Base-by-base conservation (phyloP, 2,797 vertebrate genomes). In the Alauda arvensis region DNA sequence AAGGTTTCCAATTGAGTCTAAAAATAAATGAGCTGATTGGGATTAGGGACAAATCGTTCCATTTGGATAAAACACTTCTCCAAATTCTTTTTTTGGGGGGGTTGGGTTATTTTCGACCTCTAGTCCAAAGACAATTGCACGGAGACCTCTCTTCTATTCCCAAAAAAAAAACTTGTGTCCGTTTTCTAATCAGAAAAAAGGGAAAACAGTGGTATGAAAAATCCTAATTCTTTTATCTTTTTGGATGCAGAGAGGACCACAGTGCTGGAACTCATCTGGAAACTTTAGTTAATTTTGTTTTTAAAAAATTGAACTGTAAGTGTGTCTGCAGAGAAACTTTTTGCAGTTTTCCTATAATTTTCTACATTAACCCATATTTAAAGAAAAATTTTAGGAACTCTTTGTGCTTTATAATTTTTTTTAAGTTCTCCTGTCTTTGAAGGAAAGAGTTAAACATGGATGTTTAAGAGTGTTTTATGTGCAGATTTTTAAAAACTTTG, bases 21-120 rank as follows among this genome's bases (percentile, higher is more conserved):
- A 91, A 93, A 92, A 87, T 74, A 94, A 79, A 55, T 8, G 0
- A 23, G 29, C 23, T 65, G 20, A 40, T 69, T 55, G 18, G 49
- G 39, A 69, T 83, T 65, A 81, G 26, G 45, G 40, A 55, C 17
- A 67, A 69, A 77, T 52, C 5, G 72, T 55, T 90, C 66, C 4
- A 43, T 62, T 82, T 70, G 49, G 49, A 49, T 55, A 67, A 83
- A 93, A 87, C 1, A 2, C 16, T 49, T 59, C 40, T 20, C n/a
- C 42, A 51, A 8, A 68, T 13, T 26, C 12, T 37, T 37, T 37
- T 51, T 15, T 85, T 66, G 7, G 12, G 8, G 7, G 0, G 0
- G 2, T 56, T 57, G 12, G 18, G 8, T 6, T 34, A 34, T 53
- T 53, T 76, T 71, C 65, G 14, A 75, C 72, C 29, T 19, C 9